Conservation (phyloP, 2,797 vertebrate species). For the Phataginus tetradactyla region DNA sequence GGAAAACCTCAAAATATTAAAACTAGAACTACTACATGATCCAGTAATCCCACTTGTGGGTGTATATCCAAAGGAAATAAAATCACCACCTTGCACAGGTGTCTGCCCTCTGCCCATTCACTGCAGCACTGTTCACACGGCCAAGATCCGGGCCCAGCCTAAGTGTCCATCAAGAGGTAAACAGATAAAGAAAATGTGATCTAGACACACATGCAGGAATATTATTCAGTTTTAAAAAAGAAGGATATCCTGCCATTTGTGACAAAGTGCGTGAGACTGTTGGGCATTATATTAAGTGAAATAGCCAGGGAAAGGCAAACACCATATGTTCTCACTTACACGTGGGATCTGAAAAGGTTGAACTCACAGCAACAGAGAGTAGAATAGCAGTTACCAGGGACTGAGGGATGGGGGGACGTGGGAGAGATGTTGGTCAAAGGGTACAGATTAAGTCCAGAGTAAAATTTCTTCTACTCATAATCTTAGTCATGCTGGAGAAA, state of each 20-base stretch:
- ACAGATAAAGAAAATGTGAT: background rate
- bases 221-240: background rate
- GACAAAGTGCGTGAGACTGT: background rate
- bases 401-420: accelerated
- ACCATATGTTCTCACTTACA: background rate
- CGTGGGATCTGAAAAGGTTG: background rate
- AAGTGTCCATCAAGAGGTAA: background rate
- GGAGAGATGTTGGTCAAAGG: background rate
- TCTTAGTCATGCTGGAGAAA: background rate
- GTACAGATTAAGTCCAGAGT: background rate
- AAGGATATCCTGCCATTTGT: background rate
- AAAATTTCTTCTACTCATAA: background rate
- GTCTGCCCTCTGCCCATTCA: background rate
- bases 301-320: background rate
- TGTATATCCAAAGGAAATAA: background rate
- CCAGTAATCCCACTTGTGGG: background rate
- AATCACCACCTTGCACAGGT: background rate
- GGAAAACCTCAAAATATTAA: background rate
- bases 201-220: background rate
- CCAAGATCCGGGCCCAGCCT: background rate
- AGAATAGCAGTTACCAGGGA: background rate
- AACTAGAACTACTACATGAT: background rate
- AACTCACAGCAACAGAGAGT: background rate
- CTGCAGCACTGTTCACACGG: background rate
- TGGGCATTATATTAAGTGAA: background rate